Evolutionary conservation across 2,113 vertebrate genomes (phyloP).

Genomic region (Bos indicus): DNA sequence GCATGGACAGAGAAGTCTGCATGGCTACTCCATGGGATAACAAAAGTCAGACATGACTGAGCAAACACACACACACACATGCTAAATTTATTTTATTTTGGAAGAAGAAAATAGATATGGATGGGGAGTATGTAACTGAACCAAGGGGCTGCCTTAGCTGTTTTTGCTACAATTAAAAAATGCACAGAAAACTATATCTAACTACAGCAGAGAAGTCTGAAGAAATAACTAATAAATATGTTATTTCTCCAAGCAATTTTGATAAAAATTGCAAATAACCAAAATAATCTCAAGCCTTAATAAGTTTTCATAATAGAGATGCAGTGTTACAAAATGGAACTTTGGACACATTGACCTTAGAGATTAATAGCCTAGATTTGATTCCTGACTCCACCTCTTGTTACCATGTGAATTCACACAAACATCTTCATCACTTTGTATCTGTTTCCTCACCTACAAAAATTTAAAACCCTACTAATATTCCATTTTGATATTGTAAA

Average conservation of each 20-base stretch:
- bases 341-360: neutral
- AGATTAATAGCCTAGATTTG: neutral
- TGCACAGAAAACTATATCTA: neutral
- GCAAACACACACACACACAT: neutral
- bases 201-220: neutral
- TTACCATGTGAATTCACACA: neutral
- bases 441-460: neutral
- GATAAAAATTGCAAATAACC: neutral
- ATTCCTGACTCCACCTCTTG: neutral
- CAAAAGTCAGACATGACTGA: neutral
- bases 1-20: neutral
- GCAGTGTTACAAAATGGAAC: neutral
- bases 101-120: neutral
- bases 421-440: neutral
- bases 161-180: neutral
- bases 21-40: neutral
- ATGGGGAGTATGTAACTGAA: fast-evolving
- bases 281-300: neutral
- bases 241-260: neutral
- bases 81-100: neutral
- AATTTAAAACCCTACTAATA: neutral
- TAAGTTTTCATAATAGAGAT: neutral
- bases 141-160: no score
- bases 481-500: neutral
- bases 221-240: neutral